A percentile compares a stretch with the other conserved stretches of the same genome.
phyloP scores from a whole-genome alignment of 2,113 vertebrate species.

The Takifugu flavidus region DNA sequence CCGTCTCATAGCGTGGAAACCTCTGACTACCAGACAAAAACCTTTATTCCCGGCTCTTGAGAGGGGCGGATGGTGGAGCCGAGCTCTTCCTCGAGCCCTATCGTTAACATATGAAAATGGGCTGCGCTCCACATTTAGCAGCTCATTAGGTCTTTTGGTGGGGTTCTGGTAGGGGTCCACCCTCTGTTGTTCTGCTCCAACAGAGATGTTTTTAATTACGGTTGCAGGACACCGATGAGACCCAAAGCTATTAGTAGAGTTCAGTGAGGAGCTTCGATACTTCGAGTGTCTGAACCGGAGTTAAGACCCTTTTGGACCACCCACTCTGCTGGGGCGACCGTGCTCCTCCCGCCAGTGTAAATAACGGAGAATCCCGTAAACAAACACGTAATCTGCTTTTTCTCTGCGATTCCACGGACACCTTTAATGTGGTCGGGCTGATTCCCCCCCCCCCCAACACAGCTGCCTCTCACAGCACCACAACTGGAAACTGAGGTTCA shows the following conservation, averaged over 20 bases:
- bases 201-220: conserved; percentile 64
- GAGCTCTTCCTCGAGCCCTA: conserved; percentile 57
- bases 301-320: conserved; percentile 50
- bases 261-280: conserved; percentile 60
- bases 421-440: too few relatives aligned
- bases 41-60: conserved; percentile 40
- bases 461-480: too few relatives aligned
- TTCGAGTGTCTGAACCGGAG: conserved; percentile 46
- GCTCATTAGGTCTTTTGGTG: conserved; percentile 76
- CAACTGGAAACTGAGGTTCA: too few relatives aligned
- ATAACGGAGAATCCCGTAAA: conserved; percentile 1
- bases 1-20: conserved; percentile 71
- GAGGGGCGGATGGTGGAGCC: conserved; percentile 52
- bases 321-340: conserved; percentile 48
- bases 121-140: conserved; percentile 75
- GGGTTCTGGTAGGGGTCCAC: conserved; percentile 59
- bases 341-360: conserved; percentile 29
- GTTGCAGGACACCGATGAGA: conserved; percentile 47
- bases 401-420: too few relatives aligned
- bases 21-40: conserved; percentile 57
- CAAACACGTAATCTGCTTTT: too few relatives aligned
- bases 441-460: too few relatives aligned
- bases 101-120: conserved; percentile 79
- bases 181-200: conserved; percentile 64
- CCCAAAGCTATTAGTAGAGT: conserved; percentile 61